phyloP scores from a whole-genome alignment of 2,888 invertebrate genomes.

The Cosmia trapezina region DNA sequence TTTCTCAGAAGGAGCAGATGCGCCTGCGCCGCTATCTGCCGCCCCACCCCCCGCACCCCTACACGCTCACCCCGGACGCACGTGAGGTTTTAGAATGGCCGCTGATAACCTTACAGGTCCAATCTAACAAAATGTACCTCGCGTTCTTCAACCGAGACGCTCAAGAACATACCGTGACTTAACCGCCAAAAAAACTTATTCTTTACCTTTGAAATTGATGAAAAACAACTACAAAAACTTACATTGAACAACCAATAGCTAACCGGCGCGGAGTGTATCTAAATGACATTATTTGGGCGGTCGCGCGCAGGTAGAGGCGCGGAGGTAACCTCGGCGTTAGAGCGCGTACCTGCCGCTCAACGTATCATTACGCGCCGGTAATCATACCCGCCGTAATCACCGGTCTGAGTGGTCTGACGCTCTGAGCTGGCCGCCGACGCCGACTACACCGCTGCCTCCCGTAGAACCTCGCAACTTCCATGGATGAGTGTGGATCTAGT shows the following conservation, averaged over 20 bases:
- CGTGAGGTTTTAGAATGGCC: constrained; percentile 71
- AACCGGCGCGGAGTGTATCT: constrained; percentile 80
- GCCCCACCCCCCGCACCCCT: constrained; percentile 75
- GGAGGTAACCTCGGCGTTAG: constrained; percentile 73
- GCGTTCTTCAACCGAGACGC: constrained; percentile 46
- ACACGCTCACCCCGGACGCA: constrained; percentile 72
- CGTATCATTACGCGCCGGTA: constrained; percentile 86
- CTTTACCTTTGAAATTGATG: constrained; percentile 70
- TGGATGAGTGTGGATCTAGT: constrained; percentile 96
- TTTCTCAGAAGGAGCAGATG: constrained; percentile 90
- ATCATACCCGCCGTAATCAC: constrained; percentile 82
- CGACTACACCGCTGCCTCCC: constrained; percentile 69
- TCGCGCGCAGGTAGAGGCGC: constrained; percentile 81
- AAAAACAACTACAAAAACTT: constrained; percentile 82
- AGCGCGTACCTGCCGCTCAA: constrained; percentile 83
- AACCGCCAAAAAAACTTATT: constrained; percentile 72
- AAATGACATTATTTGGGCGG: constrained; percentile 83
- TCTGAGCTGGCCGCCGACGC: constrained; percentile 67
- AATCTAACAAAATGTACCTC: constrained; percentile 55
- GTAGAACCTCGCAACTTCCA: constrained; percentile 91
- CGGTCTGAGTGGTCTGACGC: constrained; percentile 66
- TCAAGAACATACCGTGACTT: constrained; percentile 68
- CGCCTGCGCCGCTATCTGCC: constrained; percentile 84
- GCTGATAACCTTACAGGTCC: constrained; percentile 68
- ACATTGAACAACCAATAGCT: constrained; percentile 80